Percentiles rank a stretch among this genome's conserved stretches.
Evolutionary conservation across 2,797 vertebrate genomes (phyloP).

Genomic region (Danionella dracula): DNA sequence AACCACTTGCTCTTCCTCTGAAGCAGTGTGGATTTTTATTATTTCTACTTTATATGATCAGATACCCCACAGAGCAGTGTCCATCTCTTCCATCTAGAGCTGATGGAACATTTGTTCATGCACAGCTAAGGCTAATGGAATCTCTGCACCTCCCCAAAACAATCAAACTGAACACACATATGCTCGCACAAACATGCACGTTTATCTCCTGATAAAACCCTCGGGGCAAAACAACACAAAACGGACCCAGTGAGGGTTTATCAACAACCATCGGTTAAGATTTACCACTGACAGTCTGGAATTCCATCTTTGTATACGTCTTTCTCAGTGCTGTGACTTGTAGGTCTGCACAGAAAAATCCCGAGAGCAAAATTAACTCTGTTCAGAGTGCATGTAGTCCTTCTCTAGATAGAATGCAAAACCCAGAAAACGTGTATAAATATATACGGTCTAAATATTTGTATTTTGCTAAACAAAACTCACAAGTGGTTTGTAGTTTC

Average conservation of each 20-base stretch:
- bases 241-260: not conserved
- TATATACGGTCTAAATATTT: no score
- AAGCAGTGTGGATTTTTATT: constrained; percentile 8
- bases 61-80: constrained; percentile 3
- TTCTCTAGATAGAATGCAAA: no score
- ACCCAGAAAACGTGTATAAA: no score
- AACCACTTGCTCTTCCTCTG: not conserved
- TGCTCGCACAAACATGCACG: not conserved
- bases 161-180: constrained; percentile 17
- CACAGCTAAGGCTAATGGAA: constrained; percentile 9
- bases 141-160: constrained; percentile 15
- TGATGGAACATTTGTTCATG: constrained; percentile 5
- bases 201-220: not conserved
- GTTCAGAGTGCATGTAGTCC: no score
- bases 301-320: not conserved
- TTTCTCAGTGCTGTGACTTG: not conserved
- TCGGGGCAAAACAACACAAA: not conserved
- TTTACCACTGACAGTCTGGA: not conserved
- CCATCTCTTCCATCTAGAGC: constrained; percentile 13
- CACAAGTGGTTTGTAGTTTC: no score
- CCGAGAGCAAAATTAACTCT: no score
- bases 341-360: no score
- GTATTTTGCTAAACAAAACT: no score
- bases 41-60: constrained; percentile 16
- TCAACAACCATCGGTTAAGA: not conserved